These are phyloP conservation scores for Tillus elongatus DNA, from an alignment of 2,888 invertebrate species.

Conservation along the genomic window DNA sequence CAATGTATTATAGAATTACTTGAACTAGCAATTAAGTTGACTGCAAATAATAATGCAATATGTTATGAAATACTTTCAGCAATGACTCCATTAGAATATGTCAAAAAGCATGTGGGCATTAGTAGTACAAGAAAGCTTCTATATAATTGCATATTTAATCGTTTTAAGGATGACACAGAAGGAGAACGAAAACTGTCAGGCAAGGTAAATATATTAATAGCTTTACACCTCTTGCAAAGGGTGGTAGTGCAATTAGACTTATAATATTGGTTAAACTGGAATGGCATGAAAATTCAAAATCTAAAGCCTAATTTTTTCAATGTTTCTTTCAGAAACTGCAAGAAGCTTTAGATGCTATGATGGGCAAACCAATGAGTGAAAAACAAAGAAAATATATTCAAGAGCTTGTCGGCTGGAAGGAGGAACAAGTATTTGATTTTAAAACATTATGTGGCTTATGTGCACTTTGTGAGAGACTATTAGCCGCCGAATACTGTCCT, in stretches of 20 bases:
- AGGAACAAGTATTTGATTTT: conserved; percentile 51
- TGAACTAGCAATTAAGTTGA: no score
- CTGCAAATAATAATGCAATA: no score
- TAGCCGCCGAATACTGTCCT: conserved; percentile 45
- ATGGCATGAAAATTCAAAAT: no score
- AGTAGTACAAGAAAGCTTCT: conserved; percentile 50
- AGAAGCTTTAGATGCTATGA: conserved; percentile 51
- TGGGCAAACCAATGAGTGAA: conserved; percentile 52
- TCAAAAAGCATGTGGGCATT: conserved; percentile 56
- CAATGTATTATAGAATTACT: no score
- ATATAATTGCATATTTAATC: conserved; percentile 49
- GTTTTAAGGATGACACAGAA: conserved; percentile 33
- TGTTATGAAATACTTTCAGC: no score
- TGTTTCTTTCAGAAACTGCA: conserved; percentile 44
- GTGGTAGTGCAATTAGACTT: no score
- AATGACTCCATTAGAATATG: conserved; percentile 62
- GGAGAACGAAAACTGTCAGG: conserved; percentile 41
- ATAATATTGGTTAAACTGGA: no score
- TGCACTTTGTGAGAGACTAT: conserved; percentile 64
- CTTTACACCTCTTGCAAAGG: no score
- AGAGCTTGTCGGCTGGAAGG: conserved; percentile 47
- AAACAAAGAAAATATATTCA: conserved; percentile 45
- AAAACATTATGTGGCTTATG: conserved; percentile 72
- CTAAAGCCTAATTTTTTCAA: no score
- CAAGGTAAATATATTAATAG: conserved; percentile 34